Evolutionary conservation across 2,888 invertebrate genomes (phyloP), one percentile per base, ranked within the genome.

Genomic region (Drosophila subquinaria): DNA sequence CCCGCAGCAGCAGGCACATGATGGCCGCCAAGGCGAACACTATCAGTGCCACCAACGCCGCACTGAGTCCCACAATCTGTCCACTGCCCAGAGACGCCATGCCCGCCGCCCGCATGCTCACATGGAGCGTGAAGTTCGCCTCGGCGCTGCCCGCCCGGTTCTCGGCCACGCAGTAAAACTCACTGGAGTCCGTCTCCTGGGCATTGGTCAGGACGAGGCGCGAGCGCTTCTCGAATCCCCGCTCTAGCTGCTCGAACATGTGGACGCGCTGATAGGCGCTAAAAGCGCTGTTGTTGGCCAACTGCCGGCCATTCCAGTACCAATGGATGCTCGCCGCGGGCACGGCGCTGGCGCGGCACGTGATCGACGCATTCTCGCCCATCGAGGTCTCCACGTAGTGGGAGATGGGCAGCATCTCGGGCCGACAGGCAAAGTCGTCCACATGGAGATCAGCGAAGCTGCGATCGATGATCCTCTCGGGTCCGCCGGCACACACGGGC

Each of bases 141-240:
- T 97, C 97, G 36, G 96, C 96, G 88, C 95, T 96, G 23, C 97
- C 98, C 4, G 97, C 98, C 70, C 96, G 95, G 93, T 98, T 98
- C 92, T 97, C 97, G 9, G 97, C 97, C 1, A 97, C 96, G 92
- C 98, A 98, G 92, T 96, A 96, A 93, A 97, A 97, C 88, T 97
- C 97, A 65, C 95, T 96, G 0, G 96, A 95, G 91, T 97, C 97
- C 2, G 96, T 94, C 92, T 97, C 96, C 93, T 97, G 96, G 20
- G 96, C 96, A 91, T 97, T 97, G 36, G 96, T 96, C 47, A 97
- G 93, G 63, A 96, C 94, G 69, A 98, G 93, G 8, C 95, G 95
- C 69, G 97, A 97, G 76, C 95, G 95, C 93, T 96, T 97, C 89
- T 96, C 96, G 67, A 95, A 95, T 52, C 95, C 95, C 0, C 86